Evolutionary conservation across 2,113 vertebrate genomes (phyloP).

Genomic region (Urocynchramus pylzowi): DNA sequence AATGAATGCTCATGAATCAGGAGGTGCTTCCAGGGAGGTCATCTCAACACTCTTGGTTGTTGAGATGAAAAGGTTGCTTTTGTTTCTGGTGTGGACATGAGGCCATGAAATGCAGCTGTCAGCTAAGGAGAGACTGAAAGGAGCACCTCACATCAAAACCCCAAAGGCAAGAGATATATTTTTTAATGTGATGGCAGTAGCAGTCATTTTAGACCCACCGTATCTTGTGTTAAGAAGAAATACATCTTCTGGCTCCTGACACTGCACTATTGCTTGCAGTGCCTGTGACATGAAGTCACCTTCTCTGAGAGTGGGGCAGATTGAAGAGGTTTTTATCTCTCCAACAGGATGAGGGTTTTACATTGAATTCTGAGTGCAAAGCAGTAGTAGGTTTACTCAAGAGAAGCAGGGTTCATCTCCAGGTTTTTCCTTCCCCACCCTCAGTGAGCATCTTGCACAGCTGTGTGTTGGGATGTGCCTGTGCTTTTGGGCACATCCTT

Average conservation of each 20-base stretch:
- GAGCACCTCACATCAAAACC: background rate
- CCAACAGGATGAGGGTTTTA: fast-evolving
- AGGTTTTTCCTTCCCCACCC: background rate
- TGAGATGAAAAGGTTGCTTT: background rate
- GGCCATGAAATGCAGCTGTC: slow-evolving; percentile 15
- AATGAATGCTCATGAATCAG: background rate
- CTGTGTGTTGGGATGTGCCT: background rate
- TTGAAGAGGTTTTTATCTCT: background rate
- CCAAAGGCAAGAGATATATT: background rate
- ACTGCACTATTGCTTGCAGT: background rate
- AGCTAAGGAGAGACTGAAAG: background rate
- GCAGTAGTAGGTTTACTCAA: background rate
- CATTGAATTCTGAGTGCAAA: background rate
- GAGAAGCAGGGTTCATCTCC: background rate
- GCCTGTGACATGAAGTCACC: background rate
- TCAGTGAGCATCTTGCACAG: too few species aligned
- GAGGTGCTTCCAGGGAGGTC: background rate
- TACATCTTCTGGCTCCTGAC: background rate
- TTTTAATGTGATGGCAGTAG: background rate
- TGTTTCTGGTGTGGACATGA: background rate
- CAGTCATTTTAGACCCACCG: background rate
- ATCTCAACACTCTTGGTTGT: background rate
- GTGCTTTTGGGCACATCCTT: background rate
- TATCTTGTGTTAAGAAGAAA: background rate
- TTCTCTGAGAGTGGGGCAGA: background rate